These are phyloP conservation scores for Macquaria ambigua DNA, from an alignment of 2,113 vertebrate genomes.

Conservation along the genomic window DNA sequence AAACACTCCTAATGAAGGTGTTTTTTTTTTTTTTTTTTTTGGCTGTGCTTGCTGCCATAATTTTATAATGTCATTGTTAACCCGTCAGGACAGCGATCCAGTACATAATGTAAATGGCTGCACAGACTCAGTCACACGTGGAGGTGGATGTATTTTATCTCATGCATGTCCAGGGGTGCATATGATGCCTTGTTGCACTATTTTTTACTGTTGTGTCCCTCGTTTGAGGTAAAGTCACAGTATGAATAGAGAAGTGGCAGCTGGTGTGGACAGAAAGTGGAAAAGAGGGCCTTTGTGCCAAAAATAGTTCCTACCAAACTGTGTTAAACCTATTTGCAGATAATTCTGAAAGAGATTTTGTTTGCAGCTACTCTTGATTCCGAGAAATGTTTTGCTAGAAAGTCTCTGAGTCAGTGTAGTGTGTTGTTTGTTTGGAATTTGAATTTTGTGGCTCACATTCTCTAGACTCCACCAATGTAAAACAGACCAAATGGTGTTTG, in stretches of 20 bases:
- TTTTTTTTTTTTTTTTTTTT: not conserved
- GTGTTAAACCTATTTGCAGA: not conserved
- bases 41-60: not conserved
- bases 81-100: not conserved
- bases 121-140: constrained; percentile 2
- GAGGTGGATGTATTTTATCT: constrained; percentile 27
- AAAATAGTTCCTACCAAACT: constrained; percentile 41
- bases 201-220: not conserved
- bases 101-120: constrained; percentile 15
- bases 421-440: not conserved
- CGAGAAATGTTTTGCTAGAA: not conserved
- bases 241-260: constrained; percentile 1
- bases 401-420: not conserved
- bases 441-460: not conserved
- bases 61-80: not conserved
- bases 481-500: not conserved
- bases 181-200: constrained; percentile 8
- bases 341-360: not conserved
- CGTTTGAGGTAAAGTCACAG: not conserved
- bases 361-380: not conserved
- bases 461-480: not conserved
- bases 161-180: not conserved
- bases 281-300: constrained; percentile 23
- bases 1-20: not conserved
- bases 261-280: not conserved